Conservation (phyloP, 2,797 vertebrate species). For the Bothrops alternatus region DNA sequence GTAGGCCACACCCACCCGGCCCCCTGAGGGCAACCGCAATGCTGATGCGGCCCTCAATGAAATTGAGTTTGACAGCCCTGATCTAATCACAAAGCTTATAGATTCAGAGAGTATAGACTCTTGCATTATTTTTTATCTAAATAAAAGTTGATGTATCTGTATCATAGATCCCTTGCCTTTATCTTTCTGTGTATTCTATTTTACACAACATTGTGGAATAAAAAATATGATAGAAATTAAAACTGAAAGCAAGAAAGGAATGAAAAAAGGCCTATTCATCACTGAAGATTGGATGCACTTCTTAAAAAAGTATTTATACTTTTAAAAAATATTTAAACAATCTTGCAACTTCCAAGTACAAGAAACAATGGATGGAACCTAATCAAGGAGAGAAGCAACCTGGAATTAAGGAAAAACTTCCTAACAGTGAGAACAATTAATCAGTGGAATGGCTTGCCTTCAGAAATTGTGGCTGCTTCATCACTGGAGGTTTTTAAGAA, state of each 20-base stretch:
- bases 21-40: too few relatives aligned
- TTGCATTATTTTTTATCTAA: neutral
- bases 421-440: neutral
- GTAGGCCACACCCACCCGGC: too few relatives aligned
- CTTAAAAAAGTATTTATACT: neutral
- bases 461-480: neutral
- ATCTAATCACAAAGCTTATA: neutral
- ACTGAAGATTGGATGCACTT: neutral
- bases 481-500: neutral
- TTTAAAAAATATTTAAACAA: neutral
- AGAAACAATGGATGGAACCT: neutral
- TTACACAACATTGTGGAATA: neutral
- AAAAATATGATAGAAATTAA: neutral
- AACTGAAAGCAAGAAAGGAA: neutral
- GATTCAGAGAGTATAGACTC: neutral
- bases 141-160: neutral
- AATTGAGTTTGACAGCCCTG: too few relatives aligned
- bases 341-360: neutral
- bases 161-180: neutral
- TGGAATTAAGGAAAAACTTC: neutral
- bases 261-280: neutral
- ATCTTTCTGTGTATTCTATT: neutral
- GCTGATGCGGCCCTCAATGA: too few relatives aligned
- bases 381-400: neutral
- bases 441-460: neutral